These are phyloP conservation scores for Drosophila helvetica DNA, from an alignment of 2,888 invertebrate genomes.

Conservation along the genomic window DNA sequence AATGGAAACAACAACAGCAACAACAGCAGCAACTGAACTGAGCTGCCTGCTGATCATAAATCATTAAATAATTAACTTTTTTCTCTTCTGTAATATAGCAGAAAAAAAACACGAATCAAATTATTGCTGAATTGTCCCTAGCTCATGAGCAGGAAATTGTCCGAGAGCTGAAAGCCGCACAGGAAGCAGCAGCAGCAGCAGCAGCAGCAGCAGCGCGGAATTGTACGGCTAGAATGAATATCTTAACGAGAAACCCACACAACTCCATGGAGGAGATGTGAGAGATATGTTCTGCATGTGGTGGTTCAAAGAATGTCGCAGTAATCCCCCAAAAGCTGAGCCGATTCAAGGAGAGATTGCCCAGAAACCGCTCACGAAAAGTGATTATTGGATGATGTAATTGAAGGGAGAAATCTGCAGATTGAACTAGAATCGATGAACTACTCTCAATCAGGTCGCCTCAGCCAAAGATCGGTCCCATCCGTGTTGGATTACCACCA, in stretches of 20 bases:
- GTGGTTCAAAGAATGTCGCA: slow-evolving; percentile 10
- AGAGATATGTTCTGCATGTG: not conserved
- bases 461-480: slow-evolving; percentile 3
- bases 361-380: not conserved
- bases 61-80: slow-evolving; percentile 77
- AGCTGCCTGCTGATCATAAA: slow-evolving; percentile 63
- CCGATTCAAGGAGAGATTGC: not conserved
- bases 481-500: slow-evolving; percentile 32
- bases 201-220: slow-evolving; percentile 20
- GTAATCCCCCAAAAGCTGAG: slow-evolving; percentile 6
- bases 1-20: slow-evolving; percentile 34
- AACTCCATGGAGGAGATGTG: not conserved
- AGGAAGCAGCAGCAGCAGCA: slow-evolving; percentile 51
- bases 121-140: slow-evolving; percentile 15
- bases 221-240: slow-evolving; percentile 26
- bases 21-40: slow-evolving; percentile 3
- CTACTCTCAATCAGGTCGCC: not conserved
- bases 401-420: not conserved
- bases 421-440: not conserved
- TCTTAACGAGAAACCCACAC: slow-evolving; percentile 29
- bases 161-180: slow-evolving; percentile 37
- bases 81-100: slow-evolving; percentile 42
- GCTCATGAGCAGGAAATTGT: slow-evolving; percentile 62
- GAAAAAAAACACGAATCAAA: slow-evolving; percentile 32
- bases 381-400: not conserved